Percentiles rank a stretch among this genome's conserved stretches.
phyloP scores from a whole-genome alignment of 2,888 invertebrate genomes.

The Ophonus ardosiacus region DNA sequence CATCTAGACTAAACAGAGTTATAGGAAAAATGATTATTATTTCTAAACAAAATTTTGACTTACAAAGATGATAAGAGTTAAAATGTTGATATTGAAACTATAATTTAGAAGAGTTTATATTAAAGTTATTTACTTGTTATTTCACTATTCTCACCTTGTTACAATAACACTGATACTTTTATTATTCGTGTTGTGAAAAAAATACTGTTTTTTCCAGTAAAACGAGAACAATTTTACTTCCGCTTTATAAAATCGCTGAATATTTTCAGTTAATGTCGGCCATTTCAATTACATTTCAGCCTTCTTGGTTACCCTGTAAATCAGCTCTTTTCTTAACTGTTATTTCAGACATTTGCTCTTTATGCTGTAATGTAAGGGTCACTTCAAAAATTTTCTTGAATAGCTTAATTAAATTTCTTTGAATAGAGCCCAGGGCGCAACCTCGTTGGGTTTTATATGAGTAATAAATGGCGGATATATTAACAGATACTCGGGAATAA shows the following conservation, averaged over 20 bases:
- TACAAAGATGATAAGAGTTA: too few relatives aligned
- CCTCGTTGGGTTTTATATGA: background rate
- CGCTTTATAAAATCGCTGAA: constrained; percentile 5
- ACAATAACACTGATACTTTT: too few relatives aligned
- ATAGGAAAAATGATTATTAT: too few relatives aligned
- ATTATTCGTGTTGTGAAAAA: background rate
- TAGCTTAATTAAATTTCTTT: constrained; percentile 2
- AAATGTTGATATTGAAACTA: too few relatives aligned
- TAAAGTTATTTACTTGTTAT: too few relatives aligned
- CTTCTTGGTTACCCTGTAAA: constrained; percentile 29
- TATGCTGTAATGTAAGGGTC: constrained; percentile 1
- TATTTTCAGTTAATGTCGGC: constrained; percentile 14
- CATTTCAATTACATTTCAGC: constrained; percentile 41
- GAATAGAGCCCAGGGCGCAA: background rate
- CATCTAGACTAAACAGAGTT: too few relatives aligned
- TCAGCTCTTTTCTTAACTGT: constrained; percentile 33
- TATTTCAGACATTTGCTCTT: constrained; percentile 39
- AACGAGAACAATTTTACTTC: background rate
- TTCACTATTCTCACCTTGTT: too few relatives aligned
- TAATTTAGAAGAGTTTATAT: too few relatives aligned
- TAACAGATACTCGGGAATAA: background rate
- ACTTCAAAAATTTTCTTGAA: background rate
- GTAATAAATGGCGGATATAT: background rate
- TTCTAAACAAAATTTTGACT: too few relatives aligned
- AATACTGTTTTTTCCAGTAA: background rate